Conservation (phyloP, 2,113 vertebrate species). For the Sinocyclocheilus anophthalmus region DNA sequence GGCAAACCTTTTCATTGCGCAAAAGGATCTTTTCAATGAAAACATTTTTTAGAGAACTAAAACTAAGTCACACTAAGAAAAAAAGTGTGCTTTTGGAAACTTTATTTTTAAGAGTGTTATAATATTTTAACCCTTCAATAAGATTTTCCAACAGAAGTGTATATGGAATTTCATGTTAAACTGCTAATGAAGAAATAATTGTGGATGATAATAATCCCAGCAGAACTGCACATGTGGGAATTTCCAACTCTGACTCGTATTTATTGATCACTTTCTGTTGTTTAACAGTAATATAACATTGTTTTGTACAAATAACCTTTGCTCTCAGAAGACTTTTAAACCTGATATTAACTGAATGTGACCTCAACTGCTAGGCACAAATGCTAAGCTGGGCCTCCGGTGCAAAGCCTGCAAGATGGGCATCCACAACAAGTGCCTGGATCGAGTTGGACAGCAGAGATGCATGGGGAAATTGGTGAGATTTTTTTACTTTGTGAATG, state of each 20-base stretch:
- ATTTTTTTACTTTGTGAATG: conserved; percentile 10
- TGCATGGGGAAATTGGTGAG: conserved; percentile 99
- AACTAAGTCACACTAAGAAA: neutral
- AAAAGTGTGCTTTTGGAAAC: neutral
- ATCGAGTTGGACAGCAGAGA: conserved; percentile 85
- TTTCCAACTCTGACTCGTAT: neutral
- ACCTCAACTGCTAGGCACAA: conserved; percentile 69
- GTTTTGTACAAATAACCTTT: neutral
- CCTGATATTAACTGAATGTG: neutral
- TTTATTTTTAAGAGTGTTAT: neutral
- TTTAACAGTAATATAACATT: neutral
- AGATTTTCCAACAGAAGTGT: neutral
- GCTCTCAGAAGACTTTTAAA: neutral
- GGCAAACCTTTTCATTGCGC: neutral
- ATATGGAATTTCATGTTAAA: neutral
- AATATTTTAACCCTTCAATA: neutral
- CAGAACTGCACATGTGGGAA: neutral
- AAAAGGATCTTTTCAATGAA: neutral
- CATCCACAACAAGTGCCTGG: conserved; percentile 94
- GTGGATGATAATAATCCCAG: neutral
- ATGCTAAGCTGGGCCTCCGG: conserved; percentile 91
- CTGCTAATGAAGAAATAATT: neutral
- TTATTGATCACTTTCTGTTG: neutral
- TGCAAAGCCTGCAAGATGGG: conserved; percentile 99
- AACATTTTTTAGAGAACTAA: neutral